Evolutionary conservation across 35 echinoderm and acorn worm genomes (phyloP).

Genomic region (Chiridota heheva): DNA sequence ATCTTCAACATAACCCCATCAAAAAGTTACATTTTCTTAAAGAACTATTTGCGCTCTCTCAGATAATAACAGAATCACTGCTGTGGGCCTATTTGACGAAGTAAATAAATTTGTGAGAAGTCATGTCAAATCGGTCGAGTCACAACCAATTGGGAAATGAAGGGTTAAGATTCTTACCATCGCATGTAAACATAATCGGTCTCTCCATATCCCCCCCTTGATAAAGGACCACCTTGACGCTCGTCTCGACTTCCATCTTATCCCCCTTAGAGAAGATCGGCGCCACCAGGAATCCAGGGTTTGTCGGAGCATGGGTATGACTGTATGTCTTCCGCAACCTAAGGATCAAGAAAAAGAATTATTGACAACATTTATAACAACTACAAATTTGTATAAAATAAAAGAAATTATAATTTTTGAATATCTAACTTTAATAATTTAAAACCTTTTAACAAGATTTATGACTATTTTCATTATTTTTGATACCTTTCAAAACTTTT

Average conservation of each 20-base stretch:
- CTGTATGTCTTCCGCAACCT: slow-evolving; percentile 71
- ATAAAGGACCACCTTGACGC: slow-evolving; percentile 83
- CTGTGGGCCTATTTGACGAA: too few relatives aligned
- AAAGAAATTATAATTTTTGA: not conserved
- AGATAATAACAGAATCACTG: too few relatives aligned
- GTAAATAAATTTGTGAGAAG: too few relatives aligned
- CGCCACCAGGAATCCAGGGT: slow-evolving; percentile 70
- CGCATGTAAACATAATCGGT: slow-evolving; percentile 95
- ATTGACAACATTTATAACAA: too few relatives aligned
- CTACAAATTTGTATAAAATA: not conserved
- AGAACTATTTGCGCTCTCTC: too few relatives aligned
- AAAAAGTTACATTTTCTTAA: too few relatives aligned
- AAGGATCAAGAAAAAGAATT: not conserved
- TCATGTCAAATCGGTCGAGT: not conserved
- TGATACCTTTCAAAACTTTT: too few relatives aligned
- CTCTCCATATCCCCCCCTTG: slow-evolving; percentile 21
- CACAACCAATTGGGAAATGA: not conserved
- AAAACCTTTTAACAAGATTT: too few relatives aligned
- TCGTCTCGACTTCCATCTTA: slow-evolving; percentile 73
- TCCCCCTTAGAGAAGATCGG: slow-evolving; percentile 55
- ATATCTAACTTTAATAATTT: too few relatives aligned
- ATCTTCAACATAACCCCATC: too few relatives aligned
- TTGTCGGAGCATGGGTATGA: slow-evolving; percentile 37
- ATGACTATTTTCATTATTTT: too few relatives aligned
- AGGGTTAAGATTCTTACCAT: slow-evolving; percentile 59